Evolutionary conservation across 2,888 invertebrate genomes (phyloP).

Genomic region (Aethes cnicana): DNA sequence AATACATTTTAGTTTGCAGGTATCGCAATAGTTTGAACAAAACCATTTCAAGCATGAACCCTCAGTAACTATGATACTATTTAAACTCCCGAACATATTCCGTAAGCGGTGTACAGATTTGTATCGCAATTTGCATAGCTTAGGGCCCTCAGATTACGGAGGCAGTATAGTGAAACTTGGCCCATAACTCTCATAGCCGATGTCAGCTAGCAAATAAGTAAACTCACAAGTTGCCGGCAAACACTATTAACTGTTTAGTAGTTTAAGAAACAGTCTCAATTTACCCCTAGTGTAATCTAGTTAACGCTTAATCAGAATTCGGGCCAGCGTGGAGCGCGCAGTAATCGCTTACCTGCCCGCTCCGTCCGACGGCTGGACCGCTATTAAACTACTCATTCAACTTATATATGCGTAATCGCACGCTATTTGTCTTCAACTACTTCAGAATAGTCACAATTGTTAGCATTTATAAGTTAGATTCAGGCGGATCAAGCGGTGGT

Average conservation of each 20-base stretch:
- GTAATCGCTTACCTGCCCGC: constrained; percentile 6
- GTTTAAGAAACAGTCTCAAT: constrained; percentile 73
- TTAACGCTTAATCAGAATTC: constrained; percentile 76
- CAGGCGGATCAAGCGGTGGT: no score
- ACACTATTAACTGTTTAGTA: constrained; percentile 74
- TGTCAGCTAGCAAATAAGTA: constrained; percentile 68
- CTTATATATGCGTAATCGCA: constrained; percentile 2
- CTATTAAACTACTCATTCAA: constrained; percentile 25
- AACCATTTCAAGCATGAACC: no score
- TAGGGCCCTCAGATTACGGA: constrained; percentile 52
- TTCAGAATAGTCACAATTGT: neutral
- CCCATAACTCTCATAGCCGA: constrained; percentile 64
- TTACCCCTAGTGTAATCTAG: constrained; percentile 69
- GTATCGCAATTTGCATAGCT: constrained; percentile 64
- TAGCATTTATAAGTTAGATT: no score
- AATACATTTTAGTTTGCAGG: no score
- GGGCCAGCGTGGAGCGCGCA: constrained; percentile 36
- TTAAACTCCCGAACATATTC: constrained; percentile 35
- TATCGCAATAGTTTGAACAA: no score
- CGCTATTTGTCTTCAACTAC: constrained; percentile 7
- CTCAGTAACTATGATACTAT: constrained; percentile 34
- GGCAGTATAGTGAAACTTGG: constrained; percentile 51
- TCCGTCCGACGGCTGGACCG: neutral
- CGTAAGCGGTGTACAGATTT: constrained; percentile 51
- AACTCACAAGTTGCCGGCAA: constrained; percentile 65